Percentiles rank a stretch among this genome's conserved stretches.
Conservation (phyloP, 1,140 invertebrate genomes). For the Leptoteleia sp. region DNA sequence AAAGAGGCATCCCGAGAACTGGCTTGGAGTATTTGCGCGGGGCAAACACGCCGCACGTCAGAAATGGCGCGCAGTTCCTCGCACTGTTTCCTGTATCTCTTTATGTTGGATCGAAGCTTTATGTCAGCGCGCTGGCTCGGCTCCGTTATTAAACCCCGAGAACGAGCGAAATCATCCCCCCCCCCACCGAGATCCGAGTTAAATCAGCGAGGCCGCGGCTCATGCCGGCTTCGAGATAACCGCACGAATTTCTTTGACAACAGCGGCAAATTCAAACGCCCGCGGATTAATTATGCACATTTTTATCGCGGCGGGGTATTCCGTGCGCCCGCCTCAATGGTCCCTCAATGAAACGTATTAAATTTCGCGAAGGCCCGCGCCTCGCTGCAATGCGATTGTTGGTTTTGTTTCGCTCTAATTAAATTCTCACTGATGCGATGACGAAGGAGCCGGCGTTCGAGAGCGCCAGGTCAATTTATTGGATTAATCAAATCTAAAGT, state of each 20-base stretch:
- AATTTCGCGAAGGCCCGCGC: slow-evolving; percentile 38
- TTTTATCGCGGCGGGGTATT: slow-evolving; percentile 31
- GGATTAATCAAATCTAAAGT: slow-evolving; percentile 38
- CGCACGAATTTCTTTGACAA: slow-evolving; percentile 41
- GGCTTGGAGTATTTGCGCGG: slow-evolving; percentile 66
- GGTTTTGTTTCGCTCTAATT: slow-evolving; percentile 50
- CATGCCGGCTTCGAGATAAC: slow-evolving; percentile 27
- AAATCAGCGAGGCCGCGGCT: slow-evolving; percentile 23
- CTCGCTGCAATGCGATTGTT: slow-evolving; percentile 25
- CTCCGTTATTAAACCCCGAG: slow-evolving; percentile 69
- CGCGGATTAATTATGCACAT: slow-evolving; percentile 54
- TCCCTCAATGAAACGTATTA: slow-evolving; percentile 35
- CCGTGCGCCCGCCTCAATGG: background rate
- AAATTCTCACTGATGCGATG: slow-evolving; percentile 40
- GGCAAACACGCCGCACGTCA: slow-evolving; percentile 59
- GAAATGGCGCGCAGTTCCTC: slow-evolving; percentile 19
- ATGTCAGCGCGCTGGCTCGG: slow-evolving; percentile 11
- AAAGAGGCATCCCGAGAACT: slow-evolving; percentile 64
- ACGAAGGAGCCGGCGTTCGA: background rate
- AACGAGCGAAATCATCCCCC: slow-evolving; percentile 59
- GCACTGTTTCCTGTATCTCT: slow-evolving; percentile 61
- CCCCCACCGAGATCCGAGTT: slow-evolving; percentile 34
- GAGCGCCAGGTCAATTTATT: slow-evolving; percentile 33
- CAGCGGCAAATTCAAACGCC: slow-evolving; percentile 22
- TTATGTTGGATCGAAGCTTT: slow-evolving; percentile 52